Conservation (phyloP, 2,113 vertebrate genomes). For the Callaeas wilsoni region DNA sequence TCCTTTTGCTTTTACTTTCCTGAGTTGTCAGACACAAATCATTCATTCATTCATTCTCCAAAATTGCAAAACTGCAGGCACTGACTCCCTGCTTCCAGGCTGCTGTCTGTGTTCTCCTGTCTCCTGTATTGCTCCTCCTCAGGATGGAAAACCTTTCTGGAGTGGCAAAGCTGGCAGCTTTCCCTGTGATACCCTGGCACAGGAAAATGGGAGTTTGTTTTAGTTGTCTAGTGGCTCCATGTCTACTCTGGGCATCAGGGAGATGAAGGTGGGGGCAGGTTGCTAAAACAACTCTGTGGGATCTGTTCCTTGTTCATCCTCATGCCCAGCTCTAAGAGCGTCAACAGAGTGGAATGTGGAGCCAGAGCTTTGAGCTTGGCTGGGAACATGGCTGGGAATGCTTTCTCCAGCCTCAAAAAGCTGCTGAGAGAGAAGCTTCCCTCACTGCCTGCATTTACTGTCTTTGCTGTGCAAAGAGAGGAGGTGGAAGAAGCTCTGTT, state of each 20-base stretch:
- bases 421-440: background rate
- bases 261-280: background rate
- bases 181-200: background rate
- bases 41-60: background rate
- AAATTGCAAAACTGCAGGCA: background rate
- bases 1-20: background rate
- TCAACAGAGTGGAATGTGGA: background rate
- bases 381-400: background rate
- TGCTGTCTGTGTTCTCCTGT: background rate
- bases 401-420: background rate
- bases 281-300: background rate
- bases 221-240: background rate
- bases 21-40: background rate
- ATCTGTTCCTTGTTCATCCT: background rate
- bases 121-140: fast-evolving
- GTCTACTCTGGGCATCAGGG: background rate
- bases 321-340: background rate
- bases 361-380: background rate
- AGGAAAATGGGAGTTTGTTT: background rate
- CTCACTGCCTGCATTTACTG: fast-evolving
- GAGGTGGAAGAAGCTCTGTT: background rate
- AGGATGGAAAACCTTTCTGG: background rate
- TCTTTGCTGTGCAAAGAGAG: background rate
- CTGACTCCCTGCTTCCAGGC: background rate
- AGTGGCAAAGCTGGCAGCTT: background rate